A percentile compares a stretch with the other conserved stretches of the same genome.
These are phyloP conservation scores for Tauraco erythrolophus DNA, from an alignment of 2,113 vertebrate species.

Conservation along the genomic window DNA sequence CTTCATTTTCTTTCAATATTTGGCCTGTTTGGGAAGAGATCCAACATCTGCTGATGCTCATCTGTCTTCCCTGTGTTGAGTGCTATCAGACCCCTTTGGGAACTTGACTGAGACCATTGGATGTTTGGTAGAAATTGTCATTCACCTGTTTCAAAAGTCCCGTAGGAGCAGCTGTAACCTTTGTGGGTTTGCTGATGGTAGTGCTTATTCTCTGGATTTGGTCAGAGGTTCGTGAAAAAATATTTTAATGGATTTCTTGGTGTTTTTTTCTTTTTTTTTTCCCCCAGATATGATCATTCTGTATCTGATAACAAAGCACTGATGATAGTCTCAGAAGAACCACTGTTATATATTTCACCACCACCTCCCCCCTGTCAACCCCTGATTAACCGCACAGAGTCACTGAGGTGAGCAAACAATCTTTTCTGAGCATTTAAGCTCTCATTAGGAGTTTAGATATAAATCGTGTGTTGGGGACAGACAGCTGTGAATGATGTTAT, in stretches of 20 bases:
- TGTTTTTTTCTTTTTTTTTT: not conserved
- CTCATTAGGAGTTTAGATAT: not conserved
- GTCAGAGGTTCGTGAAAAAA: not conserved
- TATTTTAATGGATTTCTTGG: not conserved
- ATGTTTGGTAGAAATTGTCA: not conserved
- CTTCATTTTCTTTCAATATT: not conserved
- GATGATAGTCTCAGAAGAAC: constrained; percentile 91
- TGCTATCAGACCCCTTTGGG: not conserved
- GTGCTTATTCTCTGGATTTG: not conserved
- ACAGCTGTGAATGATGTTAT: not conserved
- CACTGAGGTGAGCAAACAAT: constrained; percentile 82
- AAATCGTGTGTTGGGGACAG: not conserved
- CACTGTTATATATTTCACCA: constrained; percentile 83
- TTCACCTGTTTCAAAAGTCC: not conserved
- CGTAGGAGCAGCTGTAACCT: not conserved
- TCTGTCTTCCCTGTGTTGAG: not conserved
- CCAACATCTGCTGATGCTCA: not conserved
- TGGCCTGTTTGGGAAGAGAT: not conserved
- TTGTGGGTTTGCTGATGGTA: not conserved
- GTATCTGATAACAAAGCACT: constrained; percentile 89
- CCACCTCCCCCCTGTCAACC: constrained; percentile 86
- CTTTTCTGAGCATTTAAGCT: not conserved
- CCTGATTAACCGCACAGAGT: constrained; percentile 90
- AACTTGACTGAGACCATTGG: not conserved
- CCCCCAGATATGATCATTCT: constrained; percentile 62